Evolutionary conservation across 2,888 invertebrate genomes (phyloP), one percentile per base, ranked within the genome.

Genomic region (Pristionchus mayeri): DNA sequence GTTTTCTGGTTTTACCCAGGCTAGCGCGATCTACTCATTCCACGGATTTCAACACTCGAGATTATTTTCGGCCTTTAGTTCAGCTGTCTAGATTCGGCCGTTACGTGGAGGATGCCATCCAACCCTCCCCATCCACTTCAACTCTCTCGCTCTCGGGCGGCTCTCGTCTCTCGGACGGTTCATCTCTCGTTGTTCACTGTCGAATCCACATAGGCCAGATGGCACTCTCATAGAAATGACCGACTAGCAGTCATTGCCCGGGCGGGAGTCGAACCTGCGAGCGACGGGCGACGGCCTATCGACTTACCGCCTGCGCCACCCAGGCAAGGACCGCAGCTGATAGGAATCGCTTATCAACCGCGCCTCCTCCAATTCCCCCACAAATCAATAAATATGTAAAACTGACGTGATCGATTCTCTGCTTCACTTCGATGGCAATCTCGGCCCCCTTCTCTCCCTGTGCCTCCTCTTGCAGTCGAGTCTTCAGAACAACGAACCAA

Each of bases 401-500:
- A 75, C 71, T 71, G 21, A 84, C 84, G 37, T 84, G 71, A 50
- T 84, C 84, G n/a, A 84, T 54, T 40, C 84, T 50, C 44, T 84
- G 84, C 40, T 84, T 84, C 40, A 84, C 54, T 75, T 84, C 71
- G 50, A 71, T 57, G 7, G 84, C 75, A 11, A 71, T 37, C 27
- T 84, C 84, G 2, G 71, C 75, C 27, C 37, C 84, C 34, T 84
- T 84, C 75, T 44, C 37, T 52, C 84, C 84, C 21, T 24, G 18
- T 37, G 71, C 71, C 54, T 84, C 84, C 54, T 71, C 84, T 75
- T 71, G 30, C 21, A 84, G 40, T 13, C 75, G 71, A 37, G 16
- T 52, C 40, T 75, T 50, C 37, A 84, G 84, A 48, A 75, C 75
- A 27, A 57, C 27, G 54, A 84, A 84, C 84, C 84, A 84, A 11